Evolutionary conservation across 2,888 invertebrate genomes (phyloP).

Genomic region (Callinectes sapidus): DNA sequence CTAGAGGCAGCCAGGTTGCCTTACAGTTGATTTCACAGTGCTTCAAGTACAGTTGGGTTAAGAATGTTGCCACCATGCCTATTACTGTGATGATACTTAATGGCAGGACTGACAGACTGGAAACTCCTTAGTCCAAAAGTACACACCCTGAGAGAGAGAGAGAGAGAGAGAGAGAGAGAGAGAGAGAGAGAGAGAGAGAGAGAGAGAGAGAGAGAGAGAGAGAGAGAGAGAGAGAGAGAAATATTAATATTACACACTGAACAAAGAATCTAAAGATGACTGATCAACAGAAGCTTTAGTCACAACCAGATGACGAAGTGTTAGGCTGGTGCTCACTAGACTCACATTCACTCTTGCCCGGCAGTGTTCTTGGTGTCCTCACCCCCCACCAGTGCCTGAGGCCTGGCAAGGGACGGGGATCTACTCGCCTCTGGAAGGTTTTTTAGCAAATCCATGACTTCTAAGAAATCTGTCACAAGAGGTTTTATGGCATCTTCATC

Average conservation of each 20-base stretch:
- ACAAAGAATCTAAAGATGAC: not conserved
- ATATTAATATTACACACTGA: not conserved
- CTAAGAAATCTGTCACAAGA: constrained; percentile 54
- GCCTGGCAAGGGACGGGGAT: constrained; percentile 6
- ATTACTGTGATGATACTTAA: not conserved
- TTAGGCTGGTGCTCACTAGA: not conserved
- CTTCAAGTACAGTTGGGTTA: not conserved
- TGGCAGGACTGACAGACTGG: not conserved
- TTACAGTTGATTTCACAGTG: not conserved
- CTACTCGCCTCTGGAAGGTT: constrained; percentile 62
- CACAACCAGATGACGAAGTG: not conserved
- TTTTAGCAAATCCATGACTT: constrained; percentile 65
- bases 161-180: not conserved
- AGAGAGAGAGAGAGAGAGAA: not conserved
- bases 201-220: not conserved
- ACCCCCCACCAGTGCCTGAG: not conserved
- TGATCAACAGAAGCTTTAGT: not conserved
- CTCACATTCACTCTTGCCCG: not conserved
- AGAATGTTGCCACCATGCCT: not conserved
- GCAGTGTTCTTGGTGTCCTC: not conserved
- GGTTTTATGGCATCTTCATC: constrained; percentile 46
- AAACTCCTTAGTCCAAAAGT: not conserved
- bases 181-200: not conserved
- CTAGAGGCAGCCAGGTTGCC: not conserved
- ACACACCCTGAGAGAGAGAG: not conserved